Base-by-base conservation (phyloP, 2,888 invertebrate genomes). In the Troides oblongomaculatus region DNA sequence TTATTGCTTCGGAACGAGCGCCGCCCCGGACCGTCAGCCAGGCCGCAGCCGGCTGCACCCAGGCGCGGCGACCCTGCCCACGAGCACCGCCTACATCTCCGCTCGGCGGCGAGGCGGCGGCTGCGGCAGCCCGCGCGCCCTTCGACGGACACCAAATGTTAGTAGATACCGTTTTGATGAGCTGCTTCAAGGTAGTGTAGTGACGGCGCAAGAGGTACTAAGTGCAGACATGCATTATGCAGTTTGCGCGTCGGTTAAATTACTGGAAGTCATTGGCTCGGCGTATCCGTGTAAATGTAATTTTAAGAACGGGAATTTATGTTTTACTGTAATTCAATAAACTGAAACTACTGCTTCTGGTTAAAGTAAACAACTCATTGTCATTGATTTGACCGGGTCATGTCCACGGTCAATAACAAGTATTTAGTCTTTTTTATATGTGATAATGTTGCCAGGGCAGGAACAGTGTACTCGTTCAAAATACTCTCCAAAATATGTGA, bases 141-240 rank as follows among this genome's bases (percentile, higher is more conserved):
- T 43, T 56, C 67, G n/a, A 67, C 57, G 67, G 12, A 62, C 1
- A 43, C 17, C 23, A 39, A 53, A 21, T 25, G 21, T 57, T 21
- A 17, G 60, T 39, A n/a, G 23, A 0, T 57, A 21, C 56, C 7
- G 23, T 21, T 57, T 21, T 39, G 23, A 39, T 62, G 23, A 43
- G n/a, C 17, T 25, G 57, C 39, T n/a, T n/a, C 25, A 8, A 62
- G 12, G 23, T 43, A 18, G 23, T 62, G 18, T n/a, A 21, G 61
- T 23, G 23, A 43, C 39, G 53, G 39, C 43, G 43, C 25, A 62
- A 36, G 67, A 82, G 80, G 81, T 81, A 78, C 80, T 86, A 86
- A 88, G 87, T 87, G 87, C 83, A 82, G 81, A 80, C 83, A 86
- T 88, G 86, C 85, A 88, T 88, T 83, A 88, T 89, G 86, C 84